Base-by-base conservation (phyloP, 2,797 vertebrate species). In the Eleutherodactylus coqui region DNA sequence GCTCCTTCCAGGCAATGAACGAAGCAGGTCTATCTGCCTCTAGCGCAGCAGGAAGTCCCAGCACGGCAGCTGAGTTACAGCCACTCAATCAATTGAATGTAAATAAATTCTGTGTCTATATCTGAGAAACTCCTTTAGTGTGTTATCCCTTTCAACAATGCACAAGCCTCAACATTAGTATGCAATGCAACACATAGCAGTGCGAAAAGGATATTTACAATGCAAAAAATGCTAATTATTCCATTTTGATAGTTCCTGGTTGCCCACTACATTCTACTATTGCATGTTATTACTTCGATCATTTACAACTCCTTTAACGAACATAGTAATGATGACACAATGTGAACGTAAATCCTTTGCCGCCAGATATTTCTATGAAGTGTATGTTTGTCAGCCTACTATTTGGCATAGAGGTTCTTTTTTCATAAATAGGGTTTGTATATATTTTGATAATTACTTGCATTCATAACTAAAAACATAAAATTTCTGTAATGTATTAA, bases 371-470 rank as follows among this genome's bases (percentile, higher is more conserved):
- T 53, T 49, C 43, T 67, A 49, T 69, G 4, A 53, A 34, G 24
- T 55, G 19, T 36, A 36, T 69, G 19, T 53, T 11, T 53, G 34
- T 69, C 8, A 51, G 9, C 29, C 5, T 5, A 38, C 8, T 36
- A 75, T 27, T 19, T 9, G 19, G 49, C 27, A 24, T 6, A 34
- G 3, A 45, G 43, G 27, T 64, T 45, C 14, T 36, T 53, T 70
- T 19, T 53, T 53, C 64, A 53, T 67, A 27, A 36, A 67, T 69
- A 21, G 80, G 51, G 34, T 72, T 72, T 82, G 80, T 82, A 82
- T 70, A 82, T 72, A 82, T 72, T 55, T 82, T 43, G 38, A 41
- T 82, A 51, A 53, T 49, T 82, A 81, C 21, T 64, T 80, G 6
- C 38, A 34, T 38, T 78, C 36, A 29, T 53, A 53, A 10, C 10